Percentiles rank a stretch among this genome's conserved stretches.
These are phyloP conservation scores for Chouioia cunea DNA, from an alignment of 2,888 invertebrate species.

Conservation along the genomic window DNA sequence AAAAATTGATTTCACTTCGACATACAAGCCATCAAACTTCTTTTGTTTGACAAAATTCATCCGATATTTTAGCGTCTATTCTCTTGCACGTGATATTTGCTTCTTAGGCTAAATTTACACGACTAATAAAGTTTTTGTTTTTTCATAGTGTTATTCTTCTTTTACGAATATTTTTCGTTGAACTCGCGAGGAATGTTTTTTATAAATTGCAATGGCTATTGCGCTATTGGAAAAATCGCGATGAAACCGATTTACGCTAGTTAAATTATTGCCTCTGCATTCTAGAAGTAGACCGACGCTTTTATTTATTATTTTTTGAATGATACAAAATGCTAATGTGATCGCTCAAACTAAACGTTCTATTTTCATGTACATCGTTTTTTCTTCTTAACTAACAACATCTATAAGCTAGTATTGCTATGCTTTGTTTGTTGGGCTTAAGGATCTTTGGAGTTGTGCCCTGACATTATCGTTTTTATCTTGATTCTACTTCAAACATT, in stretches of 20 bases:
- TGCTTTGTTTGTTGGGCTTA: constrained; percentile 54
- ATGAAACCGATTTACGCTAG: constrained; percentile 40
- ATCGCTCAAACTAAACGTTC: constrained; percentile 9
- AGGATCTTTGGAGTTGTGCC: constrained; percentile 57
- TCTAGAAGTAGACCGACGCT: constrained; percentile 37
- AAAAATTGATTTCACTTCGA: too few species aligned
- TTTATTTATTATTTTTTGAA: too few species aligned
- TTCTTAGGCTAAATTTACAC: too few species aligned
- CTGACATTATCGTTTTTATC: constrained; percentile 50
- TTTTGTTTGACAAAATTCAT: too few species aligned
- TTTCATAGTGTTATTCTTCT: constrained; percentile 3
- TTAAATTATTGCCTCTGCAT: constrained; percentile 47
- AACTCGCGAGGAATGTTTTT: constrained; percentile 47
- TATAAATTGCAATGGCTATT: constrained; percentile 43
- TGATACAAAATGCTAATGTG: constrained; percentile 42
- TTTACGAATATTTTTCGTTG: constrained; percentile 40
- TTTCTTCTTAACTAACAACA: constrained; percentile 46
- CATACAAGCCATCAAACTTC: too few species aligned
- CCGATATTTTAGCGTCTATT: too few species aligned
- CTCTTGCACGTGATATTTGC: too few species aligned
- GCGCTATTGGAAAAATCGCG: constrained; percentile 40
- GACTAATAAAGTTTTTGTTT: not conserved
- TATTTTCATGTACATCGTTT: constrained; percentile 40
- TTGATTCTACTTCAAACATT: constrained; percentile 44
- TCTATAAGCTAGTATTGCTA: constrained; percentile 63